Base-by-base conservation (phyloP, 2,113 vertebrate genomes). In the Hippoglossus stenolepis region DNA sequence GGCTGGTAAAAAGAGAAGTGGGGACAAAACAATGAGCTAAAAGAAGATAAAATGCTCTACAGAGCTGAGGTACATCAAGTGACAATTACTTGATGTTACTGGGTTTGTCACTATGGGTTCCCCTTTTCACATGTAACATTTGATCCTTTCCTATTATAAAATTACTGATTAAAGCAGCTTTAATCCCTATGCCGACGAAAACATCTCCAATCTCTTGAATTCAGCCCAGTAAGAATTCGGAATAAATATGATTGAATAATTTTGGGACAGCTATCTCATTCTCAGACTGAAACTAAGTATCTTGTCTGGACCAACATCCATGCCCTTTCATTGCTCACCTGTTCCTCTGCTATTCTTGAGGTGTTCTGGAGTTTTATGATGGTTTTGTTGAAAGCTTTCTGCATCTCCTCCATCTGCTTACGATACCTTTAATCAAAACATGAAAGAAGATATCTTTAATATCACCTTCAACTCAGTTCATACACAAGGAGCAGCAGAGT, bases 321-420 rank as follows among this genome's bases (percentile, higher is more conserved):
- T 18, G 2, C 15, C 1, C 26, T n/a, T 23, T 61, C 3, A 26
- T 5, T 53, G 14, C 85, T 87, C 87, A 99, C 98, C 97, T 99
- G 97, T n/a, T 98, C 96, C 83, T 98, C 97, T 58, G 98, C 97
- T 82, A 97, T 95, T 87, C 94, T 95, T 49, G 98, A 98, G 24
- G 97, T 99, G 92, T 99, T 98, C 89, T 99, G 98, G 80, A 99
- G 97, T 87, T 98, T 98, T 87, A 98, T 94, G 90, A 99, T 96
- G 71, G 98, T 99, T 92, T 96, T 97, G 94, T 99, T 99, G 84
- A 99, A 99, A 85, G 97, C 97, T 77, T 95, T 98, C 87, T 99
- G 98, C 98, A 99, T 99, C 94, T 99, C 98, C 85, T 99, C 98
- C 98, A 99, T 97, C 94, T 99, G 98, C 89, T 97, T 99, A 49